Evolutionary conservation across 2,888 invertebrate species (phyloP).

Genomic region (Drosophila quinaria): DNA sequence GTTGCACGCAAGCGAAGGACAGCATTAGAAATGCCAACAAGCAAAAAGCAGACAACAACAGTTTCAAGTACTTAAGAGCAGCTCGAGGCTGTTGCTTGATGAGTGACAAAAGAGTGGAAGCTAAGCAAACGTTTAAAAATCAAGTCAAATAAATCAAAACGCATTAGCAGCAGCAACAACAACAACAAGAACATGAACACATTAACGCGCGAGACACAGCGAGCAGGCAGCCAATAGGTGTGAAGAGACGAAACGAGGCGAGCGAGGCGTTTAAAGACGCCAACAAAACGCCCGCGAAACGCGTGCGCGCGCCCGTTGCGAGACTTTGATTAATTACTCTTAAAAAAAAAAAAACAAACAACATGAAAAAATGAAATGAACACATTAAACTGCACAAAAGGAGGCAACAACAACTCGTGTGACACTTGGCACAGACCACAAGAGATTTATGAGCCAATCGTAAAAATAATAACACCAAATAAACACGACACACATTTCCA

Average conservation of each 20-base stretch:
- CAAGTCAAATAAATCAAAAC: constrained; percentile 57
- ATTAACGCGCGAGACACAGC: constrained; percentile 22
- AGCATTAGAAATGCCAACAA: constrained; percentile 9
- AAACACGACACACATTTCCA: constrained; percentile 37
- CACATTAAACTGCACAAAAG: constrained; percentile 36
- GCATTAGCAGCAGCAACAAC: constrained; percentile 34
- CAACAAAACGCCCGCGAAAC: constrained; percentile 57
- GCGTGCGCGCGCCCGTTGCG: constrained; percentile 42
- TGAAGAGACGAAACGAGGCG: constrained; percentile 50
- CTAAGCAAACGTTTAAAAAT: constrained; percentile 41
- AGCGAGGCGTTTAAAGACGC: constrained; percentile 51
- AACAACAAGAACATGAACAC: background rate
- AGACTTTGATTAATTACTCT: constrained; percentile 68
- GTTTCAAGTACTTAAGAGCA: constrained; percentile 8
- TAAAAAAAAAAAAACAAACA: constrained; percentile 1
- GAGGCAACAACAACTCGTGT: constrained; percentile 22
- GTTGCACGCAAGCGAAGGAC: background rate
- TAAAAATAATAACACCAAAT: constrained; percentile 39
- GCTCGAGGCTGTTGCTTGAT: constrained; percentile 7
- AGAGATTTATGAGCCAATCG: constrained; percentile 50
- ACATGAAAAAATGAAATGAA: constrained; percentile 27
- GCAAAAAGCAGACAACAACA: background rate
- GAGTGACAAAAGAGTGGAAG: constrained; percentile 3
- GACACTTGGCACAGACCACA: constrained; percentile 44
- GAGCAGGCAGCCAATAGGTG: constrained; percentile 23